These are phyloP conservation scores for Scortum barcoo DNA, from an alignment of 2,113 vertebrate genomes.

Conservation along the genomic window DNA sequence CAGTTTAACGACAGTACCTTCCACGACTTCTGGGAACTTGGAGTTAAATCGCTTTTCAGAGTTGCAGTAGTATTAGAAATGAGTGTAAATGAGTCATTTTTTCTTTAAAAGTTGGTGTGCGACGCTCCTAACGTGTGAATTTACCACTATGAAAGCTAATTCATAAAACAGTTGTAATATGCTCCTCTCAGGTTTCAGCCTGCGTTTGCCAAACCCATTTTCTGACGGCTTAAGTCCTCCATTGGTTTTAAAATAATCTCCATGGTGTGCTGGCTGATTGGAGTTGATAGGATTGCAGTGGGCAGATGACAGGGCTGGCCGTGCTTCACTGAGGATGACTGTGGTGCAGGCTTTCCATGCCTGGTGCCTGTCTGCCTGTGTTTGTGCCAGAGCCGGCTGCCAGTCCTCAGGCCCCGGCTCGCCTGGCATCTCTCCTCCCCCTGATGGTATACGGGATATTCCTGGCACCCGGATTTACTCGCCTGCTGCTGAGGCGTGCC, in stretches of 20 bases:
- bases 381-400: slow-evolving; percentile 57
- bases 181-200: slow-evolving; percentile 42
- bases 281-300: slow-evolving; percentile 61
- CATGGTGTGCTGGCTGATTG: slow-evolving; percentile 52
- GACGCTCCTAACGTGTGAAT: slow-evolving; percentile 6
- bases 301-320: slow-evolving; percentile 63
- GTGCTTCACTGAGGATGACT: slow-evolving; percentile 51
- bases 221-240: slow-evolving; percentile 35
- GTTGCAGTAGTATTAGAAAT: background rate
- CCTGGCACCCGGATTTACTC: slow-evolving; percentile 63
- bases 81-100: background rate
- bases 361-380: slow-evolving; percentile 66
- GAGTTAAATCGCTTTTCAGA: background rate
- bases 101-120: background rate
- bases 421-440: slow-evolving; percentile 61
- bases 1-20: slow-evolving; percentile 12
- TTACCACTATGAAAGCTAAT: slow-evolving; percentile 23
- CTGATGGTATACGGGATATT: slow-evolving; percentile 61
- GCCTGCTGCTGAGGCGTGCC: slow-evolving; percentile 64
- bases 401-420: slow-evolving; percentile 60
- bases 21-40: slow-evolving; percentile 12
- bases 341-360: slow-evolving; percentile 53
- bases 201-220: slow-evolving; percentile 23
- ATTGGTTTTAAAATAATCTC: slow-evolving; percentile 54
- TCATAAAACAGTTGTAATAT: slow-evolving; percentile 35